Evolutionary conservation across 2,113 vertebrate genomes (phyloP), one percentile per base, ranked within the genome.

Genomic region (Nycticryphes semicollaris): DNA sequence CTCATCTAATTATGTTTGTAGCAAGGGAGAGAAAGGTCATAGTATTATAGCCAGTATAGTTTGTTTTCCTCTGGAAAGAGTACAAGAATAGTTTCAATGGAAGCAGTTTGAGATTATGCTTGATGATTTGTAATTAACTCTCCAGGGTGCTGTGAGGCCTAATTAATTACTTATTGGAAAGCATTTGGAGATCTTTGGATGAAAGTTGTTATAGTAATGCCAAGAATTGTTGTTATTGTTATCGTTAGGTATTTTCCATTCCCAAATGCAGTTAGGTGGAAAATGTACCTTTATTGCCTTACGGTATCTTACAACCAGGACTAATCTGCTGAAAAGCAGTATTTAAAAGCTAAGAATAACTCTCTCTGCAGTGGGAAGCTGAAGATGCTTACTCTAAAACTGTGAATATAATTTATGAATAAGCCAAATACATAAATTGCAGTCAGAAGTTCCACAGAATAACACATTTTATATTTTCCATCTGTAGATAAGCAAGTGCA

Each of bases 61-160:
- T 94, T 95, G 80, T 84, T 96, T 96, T 84, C 74, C 70, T 94
- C 85, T 95, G 93, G 95, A 97, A 97, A 93, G 64, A 70, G 80
- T 79, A 89, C 88, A 85, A 87, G 80, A 94, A 86, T 68, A 79
- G 54, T 77, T 97, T 85, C 93, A 95, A 93, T 92, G 53, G 68
- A 94, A 96, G 85, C 41, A 83, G 85, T 81, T 80, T 93, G 92
- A 79, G 95, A 90, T 94, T 75, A 95, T 93, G 56, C 47, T 77
- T 96, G 63, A 64, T 96, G 94, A 94, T 91, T 96, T 97, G 95
- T 97, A 96, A 97, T 97, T 96, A 96, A 96, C 88, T 97, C 95
- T 92, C 91, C 81, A 94, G 93, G 90, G 95, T 91, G 53, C 83
- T 95, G 81, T 87, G 89, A 96, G 78, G 60, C 86, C 89, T 96